A percentile compares a stretch with the other conserved stretches of the same genome.
These are phyloP conservation scores for Bradypodion pumilum DNA, from an alignment of 2,797 vertebrate genomes.

Conservation along the genomic window DNA sequence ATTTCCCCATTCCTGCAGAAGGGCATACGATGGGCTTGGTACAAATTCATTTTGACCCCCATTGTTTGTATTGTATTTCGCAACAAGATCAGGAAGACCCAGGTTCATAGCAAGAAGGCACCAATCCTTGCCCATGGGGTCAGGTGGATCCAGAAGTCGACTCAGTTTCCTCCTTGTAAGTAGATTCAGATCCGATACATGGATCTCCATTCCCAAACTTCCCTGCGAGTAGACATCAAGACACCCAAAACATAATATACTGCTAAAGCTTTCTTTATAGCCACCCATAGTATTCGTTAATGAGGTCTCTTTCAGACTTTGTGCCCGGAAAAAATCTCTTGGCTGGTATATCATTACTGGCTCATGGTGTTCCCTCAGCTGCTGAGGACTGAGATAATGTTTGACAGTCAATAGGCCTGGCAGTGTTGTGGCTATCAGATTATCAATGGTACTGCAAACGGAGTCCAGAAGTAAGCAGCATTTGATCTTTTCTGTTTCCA, in stretches of 20 bases:
- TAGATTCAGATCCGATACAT: slow-evolving; percentile 86
- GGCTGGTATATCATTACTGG: slow-evolving; percentile 98
- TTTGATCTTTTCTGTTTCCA: slow-evolving; percentile 86
- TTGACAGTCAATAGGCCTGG: slow-evolving; percentile 91
- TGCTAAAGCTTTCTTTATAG: slow-evolving; percentile 96
- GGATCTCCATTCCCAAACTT: slow-evolving; percentile 87
- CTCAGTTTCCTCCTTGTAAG: slow-evolving; percentile 91
- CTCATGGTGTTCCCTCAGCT: slow-evolving; percentile 92
- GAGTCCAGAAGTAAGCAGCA: slow-evolving; percentile 94
- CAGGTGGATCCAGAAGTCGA: slow-evolving; percentile 92
- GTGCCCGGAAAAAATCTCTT: slow-evolving; percentile 93
- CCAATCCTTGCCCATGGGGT: slow-evolving; percentile 97
- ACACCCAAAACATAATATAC: slow-evolving; percentile 91
- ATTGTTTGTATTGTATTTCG: slow-evolving; percentile 86
- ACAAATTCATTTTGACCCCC: slow-evolving; percentile 76
- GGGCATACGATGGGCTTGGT: slow-evolving; percentile 89
- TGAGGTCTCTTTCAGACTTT: slow-evolving; percentile 87
- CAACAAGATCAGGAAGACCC: slow-evolving; percentile 92
- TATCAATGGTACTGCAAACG: slow-evolving; percentile 92
- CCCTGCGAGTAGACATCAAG: slow-evolving; percentile 91
- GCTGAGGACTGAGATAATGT: slow-evolving; percentile 96
- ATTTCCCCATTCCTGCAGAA: slow-evolving; percentile 91
- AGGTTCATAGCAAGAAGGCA: slow-evolving; percentile 98
- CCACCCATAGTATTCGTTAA: slow-evolving; percentile 97
- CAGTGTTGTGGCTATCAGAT: slow-evolving; percentile 88